phyloP scores from a whole-genome alignment of 2,888 invertebrate genomes.

The Drepana falcataria region DNA sequence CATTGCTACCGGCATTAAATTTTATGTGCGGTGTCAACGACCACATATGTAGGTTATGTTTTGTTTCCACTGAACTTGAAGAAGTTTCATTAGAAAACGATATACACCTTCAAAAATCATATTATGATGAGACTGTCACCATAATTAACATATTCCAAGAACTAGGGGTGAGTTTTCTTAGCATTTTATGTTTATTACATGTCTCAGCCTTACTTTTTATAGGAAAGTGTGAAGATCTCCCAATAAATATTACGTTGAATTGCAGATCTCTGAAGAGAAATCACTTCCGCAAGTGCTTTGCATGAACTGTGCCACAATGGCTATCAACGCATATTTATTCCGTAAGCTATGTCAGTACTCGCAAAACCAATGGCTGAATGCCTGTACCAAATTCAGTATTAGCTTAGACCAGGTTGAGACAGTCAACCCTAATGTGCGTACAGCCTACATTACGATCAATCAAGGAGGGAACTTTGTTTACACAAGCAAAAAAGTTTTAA shows the following conservation, averaged over 20 bases:
- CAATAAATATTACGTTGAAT: slow-evolving; percentile 6
- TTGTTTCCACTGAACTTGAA: slow-evolving; percentile 32
- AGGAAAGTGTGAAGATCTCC: background rate
- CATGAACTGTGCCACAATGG: slow-evolving; percentile 39
- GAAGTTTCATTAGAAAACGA: slow-evolving; percentile 39
- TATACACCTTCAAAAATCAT: slow-evolving; percentile 33
- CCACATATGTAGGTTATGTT: slow-evolving; percentile 65
- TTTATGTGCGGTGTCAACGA: slow-evolving; percentile 43
- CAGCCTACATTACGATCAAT: slow-evolving; percentile 42
- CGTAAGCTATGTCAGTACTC: slow-evolving; percentile 43
- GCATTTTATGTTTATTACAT: background rate
- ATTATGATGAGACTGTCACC: slow-evolving; percentile 38
- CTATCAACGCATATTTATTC: slow-evolving; percentile 48
- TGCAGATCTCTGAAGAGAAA: slow-evolving; percentile 40
- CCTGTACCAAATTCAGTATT: slow-evolving; percentile 28
- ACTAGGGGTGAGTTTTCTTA: slow-evolving; percentile 44
- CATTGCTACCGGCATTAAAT: slow-evolving; percentile 35
- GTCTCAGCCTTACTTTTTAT: background rate
- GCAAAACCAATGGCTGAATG: slow-evolving; percentile 37
- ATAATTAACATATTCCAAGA: slow-evolving; percentile 45
- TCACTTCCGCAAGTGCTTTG: slow-evolving; percentile 51
- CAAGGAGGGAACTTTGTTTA: slow-evolving; percentile 37
- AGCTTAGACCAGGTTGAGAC: slow-evolving; percentile 30
- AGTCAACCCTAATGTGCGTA: slow-evolving; percentile 27
- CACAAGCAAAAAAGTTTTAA: slow-evolving; percentile 35